Evolutionary conservation across 2,888 invertebrate genomes (phyloP).

Genomic region (Melipona beecheii): DNA sequence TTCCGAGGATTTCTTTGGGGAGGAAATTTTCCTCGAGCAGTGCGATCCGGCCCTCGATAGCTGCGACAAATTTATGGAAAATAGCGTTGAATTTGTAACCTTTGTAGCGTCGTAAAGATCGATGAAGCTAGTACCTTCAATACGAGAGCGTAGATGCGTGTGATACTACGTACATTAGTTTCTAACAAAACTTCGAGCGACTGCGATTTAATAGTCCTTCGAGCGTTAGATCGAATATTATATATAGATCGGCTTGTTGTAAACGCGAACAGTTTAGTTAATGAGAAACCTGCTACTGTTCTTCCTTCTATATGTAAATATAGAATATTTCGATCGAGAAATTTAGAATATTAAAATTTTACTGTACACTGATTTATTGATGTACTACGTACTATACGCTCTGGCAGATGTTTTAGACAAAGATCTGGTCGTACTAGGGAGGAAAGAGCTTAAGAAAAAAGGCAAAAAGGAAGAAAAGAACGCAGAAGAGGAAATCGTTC

Average conservation of each 20-base stretch:
- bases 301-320: too few relatives aligned
- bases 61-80: neutral
- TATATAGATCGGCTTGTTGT: neutral
- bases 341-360: too few relatives aligned
- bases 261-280: neutral
- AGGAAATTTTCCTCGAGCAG: neutral
- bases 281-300: too few relatives aligned
- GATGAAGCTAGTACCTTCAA: too few relatives aligned
- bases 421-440: neutral
- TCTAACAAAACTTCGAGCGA: neutral
- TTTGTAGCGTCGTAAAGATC: neutral
- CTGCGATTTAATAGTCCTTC: neutral
- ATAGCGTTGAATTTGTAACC: neutral
- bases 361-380: too few relatives aligned
- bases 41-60: neutral
- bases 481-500: neutral
- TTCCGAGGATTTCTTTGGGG: neutral
- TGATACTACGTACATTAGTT: neutral
- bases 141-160: too few relatives aligned
- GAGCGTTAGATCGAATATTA: neutral
- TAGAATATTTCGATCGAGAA: too few relatives aligned
- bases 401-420: neutral
- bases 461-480: neutral
- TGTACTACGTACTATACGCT: too few relatives aligned
- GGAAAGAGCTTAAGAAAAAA: neutral